Evolutionary conservation across 2,113 vertebrate species (phyloP).

Genomic region (Lepisosteus osseus): DNA sequence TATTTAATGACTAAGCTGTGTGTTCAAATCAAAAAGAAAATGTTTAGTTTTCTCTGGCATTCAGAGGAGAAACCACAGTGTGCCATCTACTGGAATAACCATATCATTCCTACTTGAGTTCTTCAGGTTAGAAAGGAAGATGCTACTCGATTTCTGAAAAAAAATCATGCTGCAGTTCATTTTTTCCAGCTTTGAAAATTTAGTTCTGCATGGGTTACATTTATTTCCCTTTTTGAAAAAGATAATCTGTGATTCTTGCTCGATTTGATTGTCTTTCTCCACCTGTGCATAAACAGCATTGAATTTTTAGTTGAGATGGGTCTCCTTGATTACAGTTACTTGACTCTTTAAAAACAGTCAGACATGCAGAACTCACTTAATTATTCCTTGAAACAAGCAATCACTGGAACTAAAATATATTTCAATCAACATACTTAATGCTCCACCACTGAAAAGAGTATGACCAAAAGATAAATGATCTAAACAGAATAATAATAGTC

Average conservation of each 20-base stretch:
- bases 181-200: too few relatives aligned
- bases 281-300: conserved; percentile 1
- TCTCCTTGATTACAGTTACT: conserved; percentile 23
- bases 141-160: not conserved
- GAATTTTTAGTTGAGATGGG: conserved; percentile 22
- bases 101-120: conserved; percentile 22
- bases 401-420: conserved; percentile 18
- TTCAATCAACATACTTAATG: conserved; percentile 27
- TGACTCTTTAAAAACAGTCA: conserved; percentile 25
- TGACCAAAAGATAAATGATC: not conserved
- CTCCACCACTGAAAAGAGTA: not conserved
- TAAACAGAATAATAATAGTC: too few relatives aligned
- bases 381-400: conserved; percentile 35
- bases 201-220: conserved; percentile 15
- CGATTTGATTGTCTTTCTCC: conserved; percentile 28
- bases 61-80: conserved; percentile 13
- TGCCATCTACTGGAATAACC: conserved; percentile 26
- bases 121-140: conserved; percentile 1
- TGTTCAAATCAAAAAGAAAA: conserved; percentile 14
- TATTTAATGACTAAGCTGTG: not conserved
- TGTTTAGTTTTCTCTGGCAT: conserved; percentile 15
- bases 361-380: conserved; percentile 32
- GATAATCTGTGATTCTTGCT: conserved; percentile 41
- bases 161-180: too few relatives aligned
- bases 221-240: conserved; percentile 25